These are phyloP conservation scores for Syrphus vitripennis DNA, from an alignment of 2,888 invertebrate genomes.

Conservation along the genomic window DNA sequence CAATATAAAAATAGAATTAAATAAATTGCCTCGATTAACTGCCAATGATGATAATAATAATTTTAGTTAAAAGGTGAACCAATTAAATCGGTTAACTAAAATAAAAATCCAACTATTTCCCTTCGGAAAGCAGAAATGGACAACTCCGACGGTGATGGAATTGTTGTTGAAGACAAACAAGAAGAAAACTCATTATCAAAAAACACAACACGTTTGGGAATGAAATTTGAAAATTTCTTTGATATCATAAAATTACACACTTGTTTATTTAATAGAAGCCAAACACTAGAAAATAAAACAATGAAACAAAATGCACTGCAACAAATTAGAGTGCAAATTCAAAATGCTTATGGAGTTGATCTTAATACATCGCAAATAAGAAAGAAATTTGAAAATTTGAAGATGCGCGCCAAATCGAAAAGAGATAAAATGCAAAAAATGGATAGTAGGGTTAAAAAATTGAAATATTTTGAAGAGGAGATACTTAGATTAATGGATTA, in stretches of 20 bases:
- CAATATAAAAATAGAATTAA: background rate
- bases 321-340: background rate
- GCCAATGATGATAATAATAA: no score
- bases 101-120: no score
- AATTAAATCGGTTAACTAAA: no score
- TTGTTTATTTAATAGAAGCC: background rate
- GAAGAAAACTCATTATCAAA: background rate
- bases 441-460: background rate
- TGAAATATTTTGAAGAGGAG: background rate
- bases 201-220: background rate
- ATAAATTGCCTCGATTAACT: no score
- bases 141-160: no score
- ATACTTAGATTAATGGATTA: background rate
- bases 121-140: no score
- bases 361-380: background rate
- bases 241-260: background rate
- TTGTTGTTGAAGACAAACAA: no score
- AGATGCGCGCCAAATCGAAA: background rate
- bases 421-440: background rate
- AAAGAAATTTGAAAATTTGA: constrained; percentile 2
- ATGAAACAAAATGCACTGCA: background rate
- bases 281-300: background rate
- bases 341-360: background rate
- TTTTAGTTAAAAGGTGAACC: no score
- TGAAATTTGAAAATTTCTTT: background rate